These are phyloP conservation scores for Lasiurus borealis DNA, from an alignment of 2,113 vertebrate species.

Conservation along the genomic window DNA sequence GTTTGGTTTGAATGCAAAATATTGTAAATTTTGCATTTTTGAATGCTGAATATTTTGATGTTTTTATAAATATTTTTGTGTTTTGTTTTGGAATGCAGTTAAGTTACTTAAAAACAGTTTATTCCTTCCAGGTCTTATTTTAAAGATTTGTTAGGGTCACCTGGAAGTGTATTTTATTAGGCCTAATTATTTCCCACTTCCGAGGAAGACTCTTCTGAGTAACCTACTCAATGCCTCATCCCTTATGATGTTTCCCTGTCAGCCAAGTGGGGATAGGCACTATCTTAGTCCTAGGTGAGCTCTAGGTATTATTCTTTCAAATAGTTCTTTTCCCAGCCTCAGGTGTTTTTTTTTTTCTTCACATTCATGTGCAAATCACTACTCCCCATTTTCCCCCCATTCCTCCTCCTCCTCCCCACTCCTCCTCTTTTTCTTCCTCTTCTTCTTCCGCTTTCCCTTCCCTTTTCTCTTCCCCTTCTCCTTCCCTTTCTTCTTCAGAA, in stretches of 20 bases:
- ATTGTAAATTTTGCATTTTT: neutral
- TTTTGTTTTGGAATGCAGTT: conserved; percentile 12
- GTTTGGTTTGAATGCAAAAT: neutral
- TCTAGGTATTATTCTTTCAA: neutral
- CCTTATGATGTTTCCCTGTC: neutral
- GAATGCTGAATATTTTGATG: neutral
- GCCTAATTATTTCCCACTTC: neutral
- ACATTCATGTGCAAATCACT: neutral
- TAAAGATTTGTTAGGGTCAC: neutral
- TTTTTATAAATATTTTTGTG: neutral
- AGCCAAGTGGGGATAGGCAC: neutral
- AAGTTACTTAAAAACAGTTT: neutral
- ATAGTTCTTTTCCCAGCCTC: neutral
- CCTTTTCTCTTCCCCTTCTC: too few relatives aligned
- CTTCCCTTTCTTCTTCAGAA: neutral
- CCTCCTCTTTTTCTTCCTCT: too few relatives aligned
- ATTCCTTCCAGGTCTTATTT: neutral
- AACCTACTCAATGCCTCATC: neutral
- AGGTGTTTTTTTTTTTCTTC: neutral
- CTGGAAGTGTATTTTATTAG: neutral
- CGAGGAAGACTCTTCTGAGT: neutral
- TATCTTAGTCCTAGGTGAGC: neutral
- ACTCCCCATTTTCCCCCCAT: too few relatives aligned
- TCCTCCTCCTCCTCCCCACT: too few relatives aligned
- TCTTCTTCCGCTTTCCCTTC: too few relatives aligned